A percentile compares a stretch with the other conserved stretches of the same genome.
These are phyloP conservation scores for Chondrosia reniformis DNA, from an alignment of 37 sponge, comb jelly and placozoan species.

Conservation along the genomic window DNA sequence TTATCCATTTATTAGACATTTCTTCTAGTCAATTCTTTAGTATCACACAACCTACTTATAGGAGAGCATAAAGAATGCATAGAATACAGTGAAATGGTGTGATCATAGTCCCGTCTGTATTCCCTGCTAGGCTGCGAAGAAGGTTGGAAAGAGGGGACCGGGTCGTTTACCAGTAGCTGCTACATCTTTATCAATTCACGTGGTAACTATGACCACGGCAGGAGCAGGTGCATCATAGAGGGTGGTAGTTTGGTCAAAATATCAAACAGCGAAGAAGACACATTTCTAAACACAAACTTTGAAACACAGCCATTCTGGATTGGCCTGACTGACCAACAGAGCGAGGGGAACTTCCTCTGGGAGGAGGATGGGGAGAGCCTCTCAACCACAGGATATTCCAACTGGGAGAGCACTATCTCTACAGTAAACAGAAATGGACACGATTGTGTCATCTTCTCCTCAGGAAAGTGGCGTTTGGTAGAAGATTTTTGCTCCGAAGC, in stretches of 20 bases:
- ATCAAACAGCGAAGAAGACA: conserved; percentile 27
- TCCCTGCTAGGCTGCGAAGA: neutral
- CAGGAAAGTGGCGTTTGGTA: conserved; percentile 43
- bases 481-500: conserved; percentile 21
- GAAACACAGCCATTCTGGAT: conserved; percentile 44
- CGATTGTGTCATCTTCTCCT: conserved; percentile 61
- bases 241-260: conserved; percentile 35
- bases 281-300: conserved; percentile 15
- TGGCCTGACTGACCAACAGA: conserved; percentile 51
- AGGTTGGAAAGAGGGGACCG: neutral
- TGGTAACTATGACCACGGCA: conserved; percentile 27
- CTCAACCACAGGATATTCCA: conserved; percentile 14
- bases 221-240: conserved; percentile 30
- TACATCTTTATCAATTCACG: conserved; percentile 25
- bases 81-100: too few species aligned
- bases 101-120: too few species aligned
- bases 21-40: too few species aligned
- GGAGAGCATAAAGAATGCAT: too few species aligned
- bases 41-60: too few species aligned
- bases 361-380: neutral
- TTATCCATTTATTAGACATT: too few species aligned
- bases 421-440: neutral
- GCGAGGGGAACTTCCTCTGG: conserved; percentile 58
- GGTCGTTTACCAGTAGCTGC: conserved; percentile 9
- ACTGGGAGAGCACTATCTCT: conserved; percentile 29